Evolutionary conservation across 2,888 invertebrate species (phyloP), one percentile per base, ranked within the genome.

Genomic region (Caradrina clavipalpis): DNA sequence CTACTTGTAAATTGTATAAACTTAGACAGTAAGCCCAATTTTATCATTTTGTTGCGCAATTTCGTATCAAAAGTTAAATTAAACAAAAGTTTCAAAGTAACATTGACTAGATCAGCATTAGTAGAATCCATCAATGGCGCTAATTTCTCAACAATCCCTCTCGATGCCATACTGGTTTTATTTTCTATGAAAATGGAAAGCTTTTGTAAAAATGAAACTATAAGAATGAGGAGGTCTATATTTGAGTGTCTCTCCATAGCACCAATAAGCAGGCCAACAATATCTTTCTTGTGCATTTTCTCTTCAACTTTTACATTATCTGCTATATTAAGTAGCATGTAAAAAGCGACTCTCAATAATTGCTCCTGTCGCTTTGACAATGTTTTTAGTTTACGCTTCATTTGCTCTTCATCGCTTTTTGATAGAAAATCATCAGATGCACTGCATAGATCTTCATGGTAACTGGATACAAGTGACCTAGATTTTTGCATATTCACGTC

Each of bases 21-120:
- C 95, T 99, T 99, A 17, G 99, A 98, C 73, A 99, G 94, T 70
- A 99, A 96, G 35, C 99, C 99, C 87, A 98, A 97, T 91, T 98
- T 97, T 78, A 99, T 97, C 98, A 99, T 99, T 95, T 98, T 98
- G 82, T 97, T 97, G 56, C 99, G 96, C 73, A 99, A 93, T 88
- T 98, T 98, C 26, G 97, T 96, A 92, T 99, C 99, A 95, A 99
- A 99, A 15, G 99, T 99, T 81, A 99, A 97, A 97, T 99, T 99
- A 90, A 99, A 98, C 22, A 99, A 96, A 65, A 99, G 96, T 88
- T 98, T 98, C 53, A 99, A 96, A 26, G 98, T 98, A 74, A 98
- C 97, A 94, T 98, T 98, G 39, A 98, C 97, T 78, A 98, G 95
- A 92, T 98, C 97, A 66, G 97, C 96, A 88, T 97, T 97, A 78